These are phyloP conservation scores for Acanthococcus lagerstroemiae DNA, from an alignment of 2,888 invertebrate genomes.

Conservation along the genomic window DNA sequence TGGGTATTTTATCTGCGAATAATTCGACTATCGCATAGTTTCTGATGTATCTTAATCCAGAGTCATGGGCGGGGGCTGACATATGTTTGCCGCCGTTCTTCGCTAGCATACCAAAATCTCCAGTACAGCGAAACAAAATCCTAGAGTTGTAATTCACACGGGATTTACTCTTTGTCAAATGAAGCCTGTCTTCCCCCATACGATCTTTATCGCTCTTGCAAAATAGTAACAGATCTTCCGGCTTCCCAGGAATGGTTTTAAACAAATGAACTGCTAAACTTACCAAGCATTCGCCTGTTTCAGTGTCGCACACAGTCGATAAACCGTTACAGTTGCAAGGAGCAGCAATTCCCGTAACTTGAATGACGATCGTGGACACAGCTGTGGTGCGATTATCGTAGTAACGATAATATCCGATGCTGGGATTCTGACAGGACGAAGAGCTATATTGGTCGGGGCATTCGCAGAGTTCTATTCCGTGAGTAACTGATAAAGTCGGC, in stretches of 20 bases:
- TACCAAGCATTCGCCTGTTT: conserved; percentile 72
- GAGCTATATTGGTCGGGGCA: conserved; percentile 74
- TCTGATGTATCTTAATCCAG: no score
- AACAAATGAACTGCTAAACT: background rate
- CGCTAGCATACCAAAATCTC: no score
- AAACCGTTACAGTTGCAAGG: conserved; percentile 74
- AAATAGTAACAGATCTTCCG: background rate
- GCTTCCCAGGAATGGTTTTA: no score
- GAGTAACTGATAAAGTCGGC: conserved; percentile 49
- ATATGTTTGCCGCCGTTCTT: no score
- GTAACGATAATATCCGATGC: conserved; percentile 69
- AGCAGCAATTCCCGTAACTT: conserved; percentile 65
- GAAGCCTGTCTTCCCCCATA: no score
- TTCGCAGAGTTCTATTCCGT: conserved; percentile 74
- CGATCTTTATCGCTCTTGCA: no score
- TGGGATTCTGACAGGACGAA: conserved; percentile 82
- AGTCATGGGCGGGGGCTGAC: no score
- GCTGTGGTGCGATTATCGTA: conserved; percentile 49
- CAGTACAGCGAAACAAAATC: no score
- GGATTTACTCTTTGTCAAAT: no score
- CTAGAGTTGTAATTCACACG: no score
- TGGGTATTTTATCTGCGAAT: no score
- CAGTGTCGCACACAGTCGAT: conserved; percentile 64
- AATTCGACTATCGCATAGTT: no score
- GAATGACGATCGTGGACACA: conserved; percentile 55